Evolutionary conservation across 2,888 invertebrate genomes (phyloP).

Genomic region (Eueremaeus valkanovi): DNA sequence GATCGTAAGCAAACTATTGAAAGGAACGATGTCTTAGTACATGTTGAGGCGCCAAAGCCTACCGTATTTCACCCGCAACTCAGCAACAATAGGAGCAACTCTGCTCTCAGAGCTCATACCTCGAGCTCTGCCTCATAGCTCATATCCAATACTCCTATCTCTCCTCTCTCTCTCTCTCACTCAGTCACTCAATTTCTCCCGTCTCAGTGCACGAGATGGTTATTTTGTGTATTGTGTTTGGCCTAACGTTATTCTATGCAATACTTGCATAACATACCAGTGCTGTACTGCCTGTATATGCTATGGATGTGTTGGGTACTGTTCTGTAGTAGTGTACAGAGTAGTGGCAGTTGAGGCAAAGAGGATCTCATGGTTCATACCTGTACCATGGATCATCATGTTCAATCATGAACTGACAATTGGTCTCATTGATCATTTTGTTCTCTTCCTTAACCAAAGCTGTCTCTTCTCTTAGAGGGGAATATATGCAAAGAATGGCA

Average conservation of each 20-base stretch:
- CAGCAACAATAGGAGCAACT: background rate
- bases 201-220: too few species aligned
- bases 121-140: too few species aligned
- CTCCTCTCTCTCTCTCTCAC: background rate
- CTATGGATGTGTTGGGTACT: too few species aligned
- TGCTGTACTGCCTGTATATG: too few species aligned
- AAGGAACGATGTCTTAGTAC: background rate
- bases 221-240: too few species aligned
- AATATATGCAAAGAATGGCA: background rate
- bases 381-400: background rate
- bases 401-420: conserved; percentile 16
- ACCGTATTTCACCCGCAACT: background rate
- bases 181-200: background rate
- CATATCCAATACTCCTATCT: background rate
- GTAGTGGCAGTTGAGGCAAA: too few species aligned
- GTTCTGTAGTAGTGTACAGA: too few species aligned
- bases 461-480: background rate
- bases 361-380: too few species aligned
- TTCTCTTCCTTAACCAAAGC: background rate
- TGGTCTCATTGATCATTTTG: background rate
- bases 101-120: background rate
- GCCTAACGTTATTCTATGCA: too few species aligned
- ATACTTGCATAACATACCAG: too few species aligned
- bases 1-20: background rate
- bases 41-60: background rate